Conservation (phyloP, 2,113 vertebrate genomes). For the Pelmatolapia mariae region DNA sequence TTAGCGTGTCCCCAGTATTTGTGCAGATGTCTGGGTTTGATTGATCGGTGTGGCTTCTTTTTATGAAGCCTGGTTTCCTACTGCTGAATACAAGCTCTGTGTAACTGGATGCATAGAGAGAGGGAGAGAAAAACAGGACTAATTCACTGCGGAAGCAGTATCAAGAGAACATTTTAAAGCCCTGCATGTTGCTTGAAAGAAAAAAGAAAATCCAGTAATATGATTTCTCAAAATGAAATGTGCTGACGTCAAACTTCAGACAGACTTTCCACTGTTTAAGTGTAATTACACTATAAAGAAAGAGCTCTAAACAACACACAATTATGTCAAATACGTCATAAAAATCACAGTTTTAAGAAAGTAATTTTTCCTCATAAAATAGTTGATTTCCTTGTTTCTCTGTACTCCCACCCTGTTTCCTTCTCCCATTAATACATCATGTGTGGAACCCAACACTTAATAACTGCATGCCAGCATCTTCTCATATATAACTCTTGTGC, state of each 20-base stretch:
- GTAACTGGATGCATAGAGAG: neutral
- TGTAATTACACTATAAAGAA: neutral
- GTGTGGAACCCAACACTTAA: neutral
- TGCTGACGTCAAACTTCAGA: neutral
- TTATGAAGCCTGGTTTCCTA: neutral
- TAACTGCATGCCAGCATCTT: neutral
- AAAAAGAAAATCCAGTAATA: neutral
- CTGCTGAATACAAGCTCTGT: neutral
- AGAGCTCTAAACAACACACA: neutral
- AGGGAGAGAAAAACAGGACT: neutral
- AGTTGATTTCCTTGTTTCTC: neutral
- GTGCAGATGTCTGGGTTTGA: neutral
- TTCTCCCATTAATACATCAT: fast-evolving
- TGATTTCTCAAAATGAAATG: neutral
- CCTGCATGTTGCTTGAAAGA: neutral
- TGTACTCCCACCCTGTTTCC: neutral
- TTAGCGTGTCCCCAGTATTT: neutral
- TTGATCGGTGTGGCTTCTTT: neutral
- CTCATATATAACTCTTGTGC: neutral
- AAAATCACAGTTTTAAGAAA: neutral
- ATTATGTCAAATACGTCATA: fast-evolving
- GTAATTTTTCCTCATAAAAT: neutral
- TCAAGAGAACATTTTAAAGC: neutral
- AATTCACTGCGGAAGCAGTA: neutral
- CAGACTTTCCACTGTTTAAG: neutral